Evolutionary conservation across 2,888 invertebrate species (phyloP), one percentile per base, ranked within the genome.

Genomic region (Strigamia crassipes): DNA sequence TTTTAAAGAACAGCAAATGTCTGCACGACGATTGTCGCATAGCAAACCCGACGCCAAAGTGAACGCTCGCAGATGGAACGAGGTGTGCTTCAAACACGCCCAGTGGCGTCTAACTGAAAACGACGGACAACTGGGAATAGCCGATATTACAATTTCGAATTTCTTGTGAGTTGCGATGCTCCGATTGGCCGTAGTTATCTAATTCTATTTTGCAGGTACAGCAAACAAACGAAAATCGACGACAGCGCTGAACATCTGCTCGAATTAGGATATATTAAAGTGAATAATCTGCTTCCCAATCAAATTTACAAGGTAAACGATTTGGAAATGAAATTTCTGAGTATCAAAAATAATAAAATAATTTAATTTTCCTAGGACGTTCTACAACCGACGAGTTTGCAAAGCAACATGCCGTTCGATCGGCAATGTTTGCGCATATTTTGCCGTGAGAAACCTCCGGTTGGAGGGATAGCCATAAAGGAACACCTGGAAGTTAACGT

Each of bases 401-500:
- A 93, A 86, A 93, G 93, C 9, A 94, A 95, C 81, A 96, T 96
- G 90, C 96, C 96, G 0, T 93, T 97, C 38, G 96, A 97, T 83
- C 92, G 96, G 56, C 95, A 96, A 89, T 92, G 96, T 86, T 89
- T 99, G 84, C 91, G 99, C 84, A 94, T 99, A 78, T 96, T 97
- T 89, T 98, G 99, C 85, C 91, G 97, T 83, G 99, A 99, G 89
- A 94, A 95, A 84, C 96, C 96, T 78, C 97, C 97, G 0, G 99
- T 99, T 8, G 98, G 97, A n/a, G 99, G 99, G 2, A 99, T 99
- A 85, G 95, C 97, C 0, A 96, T 99, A 15, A 99, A 99, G 88
- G 99, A 99, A 87, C 97, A 98, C 89, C 97, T 99, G 88, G 99
- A 99, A 90, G 96, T 99, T 84, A 98, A 98, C 89, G 94, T 99